Percentiles rank a stretch among this genome's conserved stretches.
Conservation (phyloP, 2,113 vertebrate genomes). For the Cyphomyrus discorhynchus region DNA sequence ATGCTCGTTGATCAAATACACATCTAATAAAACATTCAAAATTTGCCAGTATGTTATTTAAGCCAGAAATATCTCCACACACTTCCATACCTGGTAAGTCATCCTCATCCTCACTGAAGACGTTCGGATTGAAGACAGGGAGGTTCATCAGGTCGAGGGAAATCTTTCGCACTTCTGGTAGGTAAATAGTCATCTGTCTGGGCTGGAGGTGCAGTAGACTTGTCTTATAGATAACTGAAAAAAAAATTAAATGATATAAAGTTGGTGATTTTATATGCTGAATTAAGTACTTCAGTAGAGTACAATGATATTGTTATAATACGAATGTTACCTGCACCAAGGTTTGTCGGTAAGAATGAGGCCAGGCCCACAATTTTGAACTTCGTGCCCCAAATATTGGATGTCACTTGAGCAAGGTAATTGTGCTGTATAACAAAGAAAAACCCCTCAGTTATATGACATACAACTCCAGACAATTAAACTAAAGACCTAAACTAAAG, state of each 20-base stretch:
- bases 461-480: neutral
- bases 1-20: neutral
- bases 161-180: conserved; percentile 93
- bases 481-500: neutral
- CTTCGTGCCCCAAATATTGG: conserved; percentile 99
- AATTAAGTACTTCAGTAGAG: neutral
- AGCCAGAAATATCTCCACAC: neutral
- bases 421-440: conserved; percentile 72
- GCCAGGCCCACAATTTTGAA: conserved; percentile 99
- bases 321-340: conserved; percentile 85
- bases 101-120: conserved; percentile 98
- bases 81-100: conserved; percentile 78
- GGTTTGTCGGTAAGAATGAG: conserved; percentile 90
- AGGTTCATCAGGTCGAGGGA: conserved; percentile 91
- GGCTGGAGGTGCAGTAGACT: conserved; percentile 96
- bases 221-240: conserved; percentile 95
- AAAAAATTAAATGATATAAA: neutral
- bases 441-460: neutral
- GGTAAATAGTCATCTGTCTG: conserved; percentile 97
- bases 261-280: neutral
- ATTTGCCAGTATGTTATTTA: neutral
- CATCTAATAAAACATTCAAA: neutral
- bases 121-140: conserved; percentile 92
- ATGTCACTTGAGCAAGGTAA: conserved; percentile 98
- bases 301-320: neutral